These are phyloP conservation scores for Gallinago stenura DNA, from an alignment of 2,797 vertebrate species.

Conservation along the genomic window DNA sequence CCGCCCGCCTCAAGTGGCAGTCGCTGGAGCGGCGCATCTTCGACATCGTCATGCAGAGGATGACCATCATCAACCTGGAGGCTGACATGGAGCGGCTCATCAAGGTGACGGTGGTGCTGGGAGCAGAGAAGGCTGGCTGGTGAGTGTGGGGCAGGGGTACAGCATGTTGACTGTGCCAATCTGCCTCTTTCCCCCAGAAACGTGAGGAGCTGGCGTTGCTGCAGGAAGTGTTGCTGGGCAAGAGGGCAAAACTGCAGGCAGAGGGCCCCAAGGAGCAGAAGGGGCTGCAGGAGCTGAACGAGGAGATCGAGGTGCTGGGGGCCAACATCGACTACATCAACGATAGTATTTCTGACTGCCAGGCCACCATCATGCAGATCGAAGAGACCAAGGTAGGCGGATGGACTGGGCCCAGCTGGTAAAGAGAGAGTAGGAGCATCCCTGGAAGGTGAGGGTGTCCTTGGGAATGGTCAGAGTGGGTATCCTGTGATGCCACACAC, in stretches of 20 bases:
- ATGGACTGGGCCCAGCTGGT: background rate
- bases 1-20: slow-evolving; percentile 95
- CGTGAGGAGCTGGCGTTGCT: slow-evolving; percentile 93
- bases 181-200: slow-evolving; percentile 81
- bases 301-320: slow-evolving; percentile 94
- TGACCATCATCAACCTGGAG: slow-evolving; percentile 94
- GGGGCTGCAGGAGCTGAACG: slow-evolving; percentile 91
- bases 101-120: slow-evolving; percentile 79
- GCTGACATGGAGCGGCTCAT: slow-evolving; percentile 97
- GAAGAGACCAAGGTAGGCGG: slow-evolving; percentile 93
- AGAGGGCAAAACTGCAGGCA: slow-evolving; percentile 83
- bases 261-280: slow-evolving; percentile 89
- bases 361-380: slow-evolving; percentile 97
- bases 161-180: background rate
- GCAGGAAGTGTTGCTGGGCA: slow-evolving; percentile 89
- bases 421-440: background rate
- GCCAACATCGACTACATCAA: slow-evolving; percentile 99
- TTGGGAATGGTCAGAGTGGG: background rate
- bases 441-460: background rate
- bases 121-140: background rate
- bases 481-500: background rate
- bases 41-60: slow-evolving; percentile 97
- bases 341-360: slow-evolving; percentile 95
- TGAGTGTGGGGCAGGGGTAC: fast-evolving
- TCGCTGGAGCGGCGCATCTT: slow-evolving; percentile 89